Evolutionary conservation across 2,888 invertebrate species (phyloP).

Genomic region (Lamproptera curius): DNA sequence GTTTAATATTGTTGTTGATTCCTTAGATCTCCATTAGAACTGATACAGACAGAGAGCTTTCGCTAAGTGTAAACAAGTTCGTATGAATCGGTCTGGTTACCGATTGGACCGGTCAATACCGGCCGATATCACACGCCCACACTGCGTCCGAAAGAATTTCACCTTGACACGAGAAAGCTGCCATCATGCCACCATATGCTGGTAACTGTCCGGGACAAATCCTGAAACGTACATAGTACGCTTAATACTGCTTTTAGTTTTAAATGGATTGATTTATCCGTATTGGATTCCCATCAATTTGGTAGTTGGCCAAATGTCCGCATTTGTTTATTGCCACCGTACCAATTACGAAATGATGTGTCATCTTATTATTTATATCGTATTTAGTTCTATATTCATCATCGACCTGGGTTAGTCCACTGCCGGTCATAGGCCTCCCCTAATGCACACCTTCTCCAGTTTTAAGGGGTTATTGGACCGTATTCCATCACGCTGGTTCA

Average conservation of each 20-base stretch:
- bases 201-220: neutral
- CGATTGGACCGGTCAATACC: too few relatives aligned
- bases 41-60: too few relatives aligned
- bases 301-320: neutral
- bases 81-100: too few relatives aligned
- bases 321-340: neutral
- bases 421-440: too few relatives aligned
- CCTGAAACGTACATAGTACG: neutral
- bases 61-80: too few relatives aligned
- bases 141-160: conserved; percentile 44
- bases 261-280: neutral
- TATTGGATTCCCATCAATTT: neutral
- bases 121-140: conserved; percentile 24
- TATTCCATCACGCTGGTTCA: too few relatives aligned
- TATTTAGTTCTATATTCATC: too few relatives aligned
- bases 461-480: too few relatives aligned
- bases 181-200: conserved; percentile 15
- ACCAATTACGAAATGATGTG: neutral
- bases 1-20: too few relatives aligned
- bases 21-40: too few relatives aligned
- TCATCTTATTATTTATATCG: neutral
- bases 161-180: conserved; percentile 58
- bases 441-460: too few relatives aligned
- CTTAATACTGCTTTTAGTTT: neutral
- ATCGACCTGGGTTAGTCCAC: too few relatives aligned